Base-by-base conservation (phyloP, 2,113 vertebrate species). In the Sterrhoptilus dennistouni region DNA sequence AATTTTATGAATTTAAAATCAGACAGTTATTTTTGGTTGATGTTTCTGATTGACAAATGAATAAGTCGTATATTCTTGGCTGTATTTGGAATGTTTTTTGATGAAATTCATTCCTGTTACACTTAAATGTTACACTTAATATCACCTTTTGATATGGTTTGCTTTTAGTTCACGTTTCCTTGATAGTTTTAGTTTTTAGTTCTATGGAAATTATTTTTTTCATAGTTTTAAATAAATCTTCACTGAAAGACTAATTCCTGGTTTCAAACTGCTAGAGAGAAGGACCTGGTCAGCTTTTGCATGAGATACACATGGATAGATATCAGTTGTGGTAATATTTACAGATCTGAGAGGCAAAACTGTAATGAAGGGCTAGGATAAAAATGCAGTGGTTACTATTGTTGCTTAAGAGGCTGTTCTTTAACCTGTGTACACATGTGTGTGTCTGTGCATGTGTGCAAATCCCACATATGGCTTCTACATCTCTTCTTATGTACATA, bases 401-500 rank as follows among this genome's bases (percentile, higher is more conserved):
- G 59, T 5, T 9, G 31, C 52, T 38, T 49, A 69, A 85, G 40
- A 54, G 21, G 44, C 8, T 14, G 3, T 7, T 65, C 49, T 40
- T 85, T 28, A 69, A 9, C 4, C 12, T 27, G 8, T 31, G 11
- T n/a, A 38, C 21, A 7, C 6, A 0, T 31, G 1, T 27, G 8
- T 29, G 1, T 68, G 4, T n/a, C 9, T 72, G 45, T 24, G 21
- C 4, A 0, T n/a, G 20, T 49, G 38, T 17, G 0, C 3, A 1
- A 35, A 45, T 25, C 28, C 21, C 21, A 50, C 14, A 8, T 25
- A 16, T 4, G 3, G 14, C 14, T 78, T 74, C 31, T 82, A 17
- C 14, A 31, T n/a, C n/a, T 42, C 27, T 70, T 54, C 19, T 52
- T 12, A 9, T n/a, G 18, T 20, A 35, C 27, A 33, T 19, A 19